A percentile compares a stretch with the other conserved stretches of the same genome.
Conservation (phyloP, 2,113 vertebrate genomes). For the Pseudorectes ferrugineus region DNA sequence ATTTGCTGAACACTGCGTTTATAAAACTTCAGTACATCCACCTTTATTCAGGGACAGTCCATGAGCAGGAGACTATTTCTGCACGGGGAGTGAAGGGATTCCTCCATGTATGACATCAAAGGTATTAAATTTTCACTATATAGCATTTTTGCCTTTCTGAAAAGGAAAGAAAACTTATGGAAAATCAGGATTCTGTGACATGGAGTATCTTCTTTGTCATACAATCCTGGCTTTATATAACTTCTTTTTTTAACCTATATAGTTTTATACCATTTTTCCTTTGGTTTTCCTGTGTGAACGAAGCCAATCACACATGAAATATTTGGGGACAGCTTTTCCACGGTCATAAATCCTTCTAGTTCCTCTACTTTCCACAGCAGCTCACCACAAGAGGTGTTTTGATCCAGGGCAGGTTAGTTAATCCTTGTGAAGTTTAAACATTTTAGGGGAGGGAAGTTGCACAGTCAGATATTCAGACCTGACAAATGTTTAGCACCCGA, state of each 20-base stretch:
- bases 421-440: background rate
- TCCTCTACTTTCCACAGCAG: background rate
- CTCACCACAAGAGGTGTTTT: background rate
- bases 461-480: background rate
- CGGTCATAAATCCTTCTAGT: background rate
- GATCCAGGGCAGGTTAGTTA: background rate
- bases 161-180: background rate
- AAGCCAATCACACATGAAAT: background rate
- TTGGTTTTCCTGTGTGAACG: background rate
- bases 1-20: background rate
- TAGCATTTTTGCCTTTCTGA: background rate
- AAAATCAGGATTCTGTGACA: background rate
- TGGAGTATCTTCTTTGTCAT: background rate
- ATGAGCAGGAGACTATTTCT: background rate
- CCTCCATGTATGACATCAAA: background rate
- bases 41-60: background rate
- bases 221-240: background rate
- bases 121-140: background rate
- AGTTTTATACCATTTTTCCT: background rate
- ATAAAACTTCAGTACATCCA: background rate
- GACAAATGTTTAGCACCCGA: fast-evolving
- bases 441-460: too few species aligned
- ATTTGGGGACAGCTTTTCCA: background rate
- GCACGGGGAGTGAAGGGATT: background rate
- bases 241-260: background rate